Base-by-base conservation (phyloP, 2,888 invertebrate species). In the Lepidonotus clava region DNA sequence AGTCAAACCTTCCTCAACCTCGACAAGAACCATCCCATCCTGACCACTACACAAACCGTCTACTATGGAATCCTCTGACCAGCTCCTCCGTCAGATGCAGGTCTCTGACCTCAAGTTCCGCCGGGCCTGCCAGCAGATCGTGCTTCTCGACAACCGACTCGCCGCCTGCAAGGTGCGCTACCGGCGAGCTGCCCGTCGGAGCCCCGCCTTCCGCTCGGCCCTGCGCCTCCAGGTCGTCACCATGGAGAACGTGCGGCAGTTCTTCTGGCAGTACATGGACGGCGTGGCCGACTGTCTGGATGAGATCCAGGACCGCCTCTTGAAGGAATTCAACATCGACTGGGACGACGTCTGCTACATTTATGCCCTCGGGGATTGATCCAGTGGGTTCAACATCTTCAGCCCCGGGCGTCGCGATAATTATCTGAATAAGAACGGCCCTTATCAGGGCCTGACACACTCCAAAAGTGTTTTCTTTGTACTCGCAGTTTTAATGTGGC, bases 231-330 rank as follows among this genome's bases (percentile, higher is more conserved):
- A 32, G 2, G 28, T 61, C 28, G 24, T 28, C 11, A 28, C 28
- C 28, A 11, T 61, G 61, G n/a, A 61, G 61, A 61, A 61, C 61
- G 61, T 61, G 28, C 21, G 61, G 28, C 61, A 61, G 28, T 11
- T 24, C 28, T 61, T n/a, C 61, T 61, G 61, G 61, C 61, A 61
- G 11, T 61, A 61, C 28, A n/a, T 61, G 61, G 61, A 61, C 61
- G 28, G 28, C 11, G 28, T 61, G 4, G 28, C 28, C 61, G 61
- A 61, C 61, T 61, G 61, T 11, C 61, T 61, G 28, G 61, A 61
- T 11, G 61, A 61, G 4, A 18, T 61, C 28, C 61, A 61, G 28
- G 61, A n/a, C 61, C 21, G 61, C 21, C 61, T 61, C 61, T 32
- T 61, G n/a, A 8, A n/a, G 61, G 11, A 61, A 24, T 61, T 28